Base-by-base conservation (phyloP, 2,113 vertebrate species). In the Etheostoma spectabile region DNA sequence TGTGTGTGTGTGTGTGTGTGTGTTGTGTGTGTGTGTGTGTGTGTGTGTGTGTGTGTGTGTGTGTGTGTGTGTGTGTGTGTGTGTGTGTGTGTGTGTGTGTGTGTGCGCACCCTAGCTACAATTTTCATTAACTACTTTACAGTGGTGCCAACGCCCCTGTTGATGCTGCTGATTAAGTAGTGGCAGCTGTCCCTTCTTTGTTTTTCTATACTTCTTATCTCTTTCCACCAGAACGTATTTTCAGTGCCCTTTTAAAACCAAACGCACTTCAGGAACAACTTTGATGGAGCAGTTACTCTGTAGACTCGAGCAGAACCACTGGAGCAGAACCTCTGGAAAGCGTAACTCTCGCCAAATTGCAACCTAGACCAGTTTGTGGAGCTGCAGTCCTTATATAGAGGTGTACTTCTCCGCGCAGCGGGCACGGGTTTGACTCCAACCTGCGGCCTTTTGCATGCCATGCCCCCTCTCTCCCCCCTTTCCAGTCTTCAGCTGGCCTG, bases 161-260 rank as follows among this genome's bases (percentile, higher is more conserved):
- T 78, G 82, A 88, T 89, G 74, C 65, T 49, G 5, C 71, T 76
- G 87, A 82, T 89, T 66, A 89, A 79, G 78, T 67, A 42, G 83
- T 59, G 69, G 78, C 90, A 89, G 86, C 86, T 79, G 84, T 22
- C 16, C 18, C 55, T 48, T 76, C 72, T 82, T 69, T 27, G 79
- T 91, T 82, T 82, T 69, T 49, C n/a, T 74, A 42, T 62, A 21
- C 24, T 0, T 52, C 70, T 74, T 19, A 86, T 86, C 70, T 69
- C 19, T 19, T 65, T 12, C 6, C 49, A 11, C 8, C 45, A 66
- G 24, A 66, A 74, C 46, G 24, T 63, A 8, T 55, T 67, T 48
- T 6, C 15, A 1, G 1, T 38, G 10, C 35, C 12, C 13, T 1
- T 30, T 4, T 60, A 38, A 71, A 72, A 53, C 33, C 12, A 38